These are phyloP conservation scores for Limnodromus scolopaceus DNA, from an alignment of 2,797 vertebrate species.

Conservation along the genomic window DNA sequence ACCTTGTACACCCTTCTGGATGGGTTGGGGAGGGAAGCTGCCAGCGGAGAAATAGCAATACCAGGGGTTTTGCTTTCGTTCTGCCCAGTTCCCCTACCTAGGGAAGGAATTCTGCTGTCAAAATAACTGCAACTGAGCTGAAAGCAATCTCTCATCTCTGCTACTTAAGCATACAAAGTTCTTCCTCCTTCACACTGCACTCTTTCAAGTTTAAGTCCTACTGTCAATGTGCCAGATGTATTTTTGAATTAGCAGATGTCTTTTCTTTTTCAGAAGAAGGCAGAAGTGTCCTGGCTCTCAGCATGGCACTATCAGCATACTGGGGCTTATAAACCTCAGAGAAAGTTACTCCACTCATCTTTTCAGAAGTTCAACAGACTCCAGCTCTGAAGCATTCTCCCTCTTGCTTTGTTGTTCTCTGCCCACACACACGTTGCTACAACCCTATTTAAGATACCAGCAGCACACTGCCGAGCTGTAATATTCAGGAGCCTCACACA, in stretches of 20 bases:
- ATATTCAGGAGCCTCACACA: constrained; percentile 3
- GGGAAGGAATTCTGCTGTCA: not conserved
- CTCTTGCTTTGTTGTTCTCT: constrained; percentile 42
- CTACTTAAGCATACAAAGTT: not conserved
- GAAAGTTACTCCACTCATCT: constrained; percentile 41
- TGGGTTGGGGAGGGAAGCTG: not conserved
- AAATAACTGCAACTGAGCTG: not conserved
- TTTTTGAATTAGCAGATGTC: not conserved
- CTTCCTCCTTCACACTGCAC: not conserved
- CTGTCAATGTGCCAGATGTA: not conserved
- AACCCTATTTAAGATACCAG: constrained; percentile 34
- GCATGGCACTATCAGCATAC: not conserved
- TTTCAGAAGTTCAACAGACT: not conserved
- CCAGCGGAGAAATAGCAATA: not conserved
- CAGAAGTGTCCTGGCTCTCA: not conserved
- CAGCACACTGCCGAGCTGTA: constrained; percentile 26
- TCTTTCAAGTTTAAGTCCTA: constrained; percentile 2
- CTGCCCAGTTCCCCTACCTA: not conserved
- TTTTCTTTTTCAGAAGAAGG: not conserved
- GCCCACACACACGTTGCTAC: constrained; percentile 17
- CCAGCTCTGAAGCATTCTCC: constrained; percentile 13
- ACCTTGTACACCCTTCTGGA: not conserved
- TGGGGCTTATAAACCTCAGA: not conserved
- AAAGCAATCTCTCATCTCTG: not conserved
- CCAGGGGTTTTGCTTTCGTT: not conserved